Evolutionary conservation across 2,888 invertebrate genomes (phyloP).

Genomic region (Papilio elwesi): DNA sequence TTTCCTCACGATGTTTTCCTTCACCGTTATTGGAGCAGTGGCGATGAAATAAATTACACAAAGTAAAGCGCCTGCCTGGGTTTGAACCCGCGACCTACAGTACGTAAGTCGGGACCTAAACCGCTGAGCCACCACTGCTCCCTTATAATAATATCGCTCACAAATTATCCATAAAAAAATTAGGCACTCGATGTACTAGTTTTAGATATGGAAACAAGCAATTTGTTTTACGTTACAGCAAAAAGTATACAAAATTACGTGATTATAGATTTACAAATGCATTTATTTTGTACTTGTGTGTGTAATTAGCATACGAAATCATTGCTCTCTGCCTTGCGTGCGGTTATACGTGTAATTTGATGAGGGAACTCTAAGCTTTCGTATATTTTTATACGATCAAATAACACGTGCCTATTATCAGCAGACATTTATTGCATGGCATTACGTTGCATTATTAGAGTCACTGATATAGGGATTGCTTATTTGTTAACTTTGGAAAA

Average conservation of each 20-base stretch:
- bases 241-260: constrained; percentile 26
- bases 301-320: constrained; percentile 33
- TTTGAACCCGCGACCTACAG: too few species aligned
- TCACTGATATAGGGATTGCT: not conserved
- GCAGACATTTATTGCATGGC: not conserved
- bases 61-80: too few species aligned
- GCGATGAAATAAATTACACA: too few species aligned
- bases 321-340: constrained; percentile 14
- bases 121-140: too few species aligned
- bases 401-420: constrained; percentile 3
- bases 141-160: too few species aligned
- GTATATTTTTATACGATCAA: constrained; percentile 19
- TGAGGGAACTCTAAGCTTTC: constrained; percentile 8
- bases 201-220: not conserved
- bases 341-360: constrained; percentile 18
- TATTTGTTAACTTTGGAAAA: not conserved
- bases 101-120: too few species aligned
- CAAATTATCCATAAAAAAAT: too few species aligned
- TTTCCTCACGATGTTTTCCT: too few species aligned
- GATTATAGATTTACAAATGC: constrained; percentile 31
- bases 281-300: constrained; percentile 24
- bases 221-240: not conserved
- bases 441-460: not conserved
- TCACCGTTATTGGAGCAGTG: too few species aligned
- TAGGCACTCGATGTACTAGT: not conserved